Evolutionary conservation across 2,113 vertebrate species (phyloP), one percentile per base, ranked within the genome.

Genomic region (Macroglossus sobrinus): DNA sequence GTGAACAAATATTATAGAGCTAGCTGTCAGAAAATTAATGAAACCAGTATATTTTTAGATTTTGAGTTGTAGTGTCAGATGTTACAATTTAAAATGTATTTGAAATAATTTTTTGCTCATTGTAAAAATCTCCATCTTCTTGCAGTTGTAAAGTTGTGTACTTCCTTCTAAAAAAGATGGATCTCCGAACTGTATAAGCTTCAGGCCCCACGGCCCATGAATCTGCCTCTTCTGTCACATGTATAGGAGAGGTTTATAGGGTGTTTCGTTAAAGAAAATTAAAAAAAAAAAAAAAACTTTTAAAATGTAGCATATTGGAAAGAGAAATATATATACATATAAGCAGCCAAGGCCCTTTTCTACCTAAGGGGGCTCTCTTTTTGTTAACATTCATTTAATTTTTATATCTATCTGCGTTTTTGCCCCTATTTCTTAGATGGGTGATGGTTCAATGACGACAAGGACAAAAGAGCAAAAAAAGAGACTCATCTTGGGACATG

Each of bases 341-440:
- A 57, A 72, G 2, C 30, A 80, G 9, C 13, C 55, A 40, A 55
- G 59, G 61, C 7, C 33, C 10, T 69, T 87, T 91, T 80, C 26
- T 53, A 66, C 19, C 30, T 55, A 24, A 38, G 5, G 47, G 26
- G 21, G 87, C 61, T 89, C 28, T 90, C 15, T 40, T 96, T 84
- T 71, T 24, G 40, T 91, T 93, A 96, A 95, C 96, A 97, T 98
- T 95, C 87, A 94, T 86, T 74, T 68, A 40, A 93, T 53, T 97
- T 97, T 96, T 93, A 85, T 85, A 1, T 92, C 93, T 71, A 35
- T 96, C 81, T n/a, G 63, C 33, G 90, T 22, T 89, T 79, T 95
- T 87, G 55, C 68, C 6, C 85, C 91, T 71, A 16, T 96, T 98
- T 82, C 50, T 94, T 86, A 80, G 91, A 97, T 40, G 75, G 15